Conservation (phyloP, 2,113 vertebrate species). For the Grus americana region DNA sequence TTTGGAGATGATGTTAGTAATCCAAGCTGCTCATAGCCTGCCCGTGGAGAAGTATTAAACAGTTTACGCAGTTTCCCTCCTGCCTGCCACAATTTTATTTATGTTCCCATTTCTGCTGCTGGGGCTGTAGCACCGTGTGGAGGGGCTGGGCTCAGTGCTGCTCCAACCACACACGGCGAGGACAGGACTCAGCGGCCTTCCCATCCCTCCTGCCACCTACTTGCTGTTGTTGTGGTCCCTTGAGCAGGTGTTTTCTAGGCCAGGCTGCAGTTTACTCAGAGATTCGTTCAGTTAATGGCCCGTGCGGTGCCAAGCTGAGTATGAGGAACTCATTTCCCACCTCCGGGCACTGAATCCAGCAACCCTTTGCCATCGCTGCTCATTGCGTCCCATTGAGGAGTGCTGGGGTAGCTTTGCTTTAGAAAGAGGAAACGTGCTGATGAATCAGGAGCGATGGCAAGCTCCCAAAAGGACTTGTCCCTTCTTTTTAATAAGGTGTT, state of each 20-base stretch:
- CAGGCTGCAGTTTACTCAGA: background rate
- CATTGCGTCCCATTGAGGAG: fast-evolving
- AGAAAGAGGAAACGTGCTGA: background rate
- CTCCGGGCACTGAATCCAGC: background rate
- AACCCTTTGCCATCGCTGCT: background rate
- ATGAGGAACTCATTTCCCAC: background rate
- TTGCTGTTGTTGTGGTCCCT: background rate
- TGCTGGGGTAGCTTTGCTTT: background rate
- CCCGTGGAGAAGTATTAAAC: background rate
- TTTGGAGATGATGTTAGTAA: background rate
- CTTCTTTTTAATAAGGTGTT: background rate
- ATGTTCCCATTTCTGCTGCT: background rate
- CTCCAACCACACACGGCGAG: fast-evolving
- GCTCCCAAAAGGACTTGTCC: background rate
- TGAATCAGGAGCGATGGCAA: background rate
- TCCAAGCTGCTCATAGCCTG: background rate
- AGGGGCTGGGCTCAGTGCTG: fast-evolving
- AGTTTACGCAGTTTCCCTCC: background rate
- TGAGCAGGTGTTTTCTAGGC: background rate
- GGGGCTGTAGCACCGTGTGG: background rate
- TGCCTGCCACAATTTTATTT: background rate
- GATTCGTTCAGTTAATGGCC: background rate
- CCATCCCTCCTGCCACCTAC: background rate
- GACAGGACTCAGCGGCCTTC: background rate
- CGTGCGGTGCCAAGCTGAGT: background rate